These are phyloP conservation scores for Drosophila paramelanica DNA, from an alignment of 2,888 invertebrate genomes.

Conservation along the genomic window DNA sequence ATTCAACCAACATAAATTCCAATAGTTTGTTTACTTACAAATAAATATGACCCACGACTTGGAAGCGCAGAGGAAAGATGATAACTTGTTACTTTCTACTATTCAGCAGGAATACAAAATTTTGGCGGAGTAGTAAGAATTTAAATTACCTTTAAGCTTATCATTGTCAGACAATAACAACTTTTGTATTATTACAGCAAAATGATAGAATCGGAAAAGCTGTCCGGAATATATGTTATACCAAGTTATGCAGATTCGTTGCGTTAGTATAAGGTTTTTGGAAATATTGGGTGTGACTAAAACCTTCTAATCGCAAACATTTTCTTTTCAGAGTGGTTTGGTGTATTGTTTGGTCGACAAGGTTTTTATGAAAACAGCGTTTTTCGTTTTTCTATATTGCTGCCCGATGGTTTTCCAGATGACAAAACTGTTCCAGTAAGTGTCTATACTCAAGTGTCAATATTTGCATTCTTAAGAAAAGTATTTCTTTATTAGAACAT, in stretches of 20 bases:
- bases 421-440: constrained; percentile 74
- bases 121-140: constrained; percentile 95
- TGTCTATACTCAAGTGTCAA: background rate
- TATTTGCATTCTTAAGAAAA: background rate
- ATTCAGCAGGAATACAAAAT: constrained; percentile 95
- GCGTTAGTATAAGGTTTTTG: constrained; percentile 87
- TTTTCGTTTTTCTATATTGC: constrained; percentile 93
- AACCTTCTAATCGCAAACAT: background rate
- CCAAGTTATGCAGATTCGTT: constrained; percentile 94
- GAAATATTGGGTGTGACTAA: background rate
- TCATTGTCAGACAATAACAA: constrained; percentile 11
- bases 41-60: constrained; percentile 80
- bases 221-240: constrained; percentile 96
- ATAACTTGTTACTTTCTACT: constrained; percentile 89
- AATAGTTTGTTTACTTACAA: background rate
- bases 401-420: constrained; percentile 94
- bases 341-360: constrained; percentile 89
- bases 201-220: constrained; percentile 92
- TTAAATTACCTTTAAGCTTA: constrained; percentile 1
- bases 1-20: background rate
- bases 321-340: constrained; percentile 79
- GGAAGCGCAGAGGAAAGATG: constrained; percentile 83
- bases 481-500: constrained; percentile 87
- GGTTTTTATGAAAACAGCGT: constrained; percentile 93
- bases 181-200: constrained; percentile 86